Evolutionary conservation across 2,888 invertebrate genomes (phyloP).

Genomic region (Trichogramma evanescens): DNA sequence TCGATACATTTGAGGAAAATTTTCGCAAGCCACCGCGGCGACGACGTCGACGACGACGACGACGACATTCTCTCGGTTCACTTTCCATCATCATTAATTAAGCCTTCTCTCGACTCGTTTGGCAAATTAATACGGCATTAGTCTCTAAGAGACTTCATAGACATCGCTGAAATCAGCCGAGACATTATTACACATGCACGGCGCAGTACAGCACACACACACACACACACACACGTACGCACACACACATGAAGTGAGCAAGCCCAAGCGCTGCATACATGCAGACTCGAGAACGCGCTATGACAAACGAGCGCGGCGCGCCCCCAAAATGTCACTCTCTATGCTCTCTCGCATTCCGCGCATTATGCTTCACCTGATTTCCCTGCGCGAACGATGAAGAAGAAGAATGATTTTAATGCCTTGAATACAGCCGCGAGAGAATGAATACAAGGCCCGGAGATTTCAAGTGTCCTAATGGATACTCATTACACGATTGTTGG

Average conservation of each 20-base stretch:
- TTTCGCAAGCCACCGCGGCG: no score
- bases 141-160: not conserved
- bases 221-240: no score
- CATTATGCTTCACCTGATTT: slow-evolving; percentile 32
- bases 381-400: not conserved
- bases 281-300: slow-evolving; percentile 6
- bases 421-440: not conserved
- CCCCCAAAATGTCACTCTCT: slow-evolving; percentile 45
- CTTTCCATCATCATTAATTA: slow-evolving; percentile 4
- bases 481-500: not conserved
- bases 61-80: not conserved
- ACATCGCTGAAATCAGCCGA: not conserved
- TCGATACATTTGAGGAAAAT: no score
- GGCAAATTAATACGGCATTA: slow-evolving; percentile 15
- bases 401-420: slow-evolving; percentile 1
- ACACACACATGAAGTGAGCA: no score
- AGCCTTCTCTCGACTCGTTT: not conserved
- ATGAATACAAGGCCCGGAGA: not conserved
- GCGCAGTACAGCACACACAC: no score
- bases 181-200: slow-evolving; percentile 1
- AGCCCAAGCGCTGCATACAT: no score
- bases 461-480: slow-evolving; percentile 5
- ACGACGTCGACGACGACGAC: no score
- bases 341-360: slow-evolving; percentile 32
- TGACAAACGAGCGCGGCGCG: slow-evolving; percentile 43